A percentile compares a stretch with the other conserved stretches of the same genome.
Conservation (phyloP, 2,888 invertebrate species). For the Endotricha flammealis region DNA sequence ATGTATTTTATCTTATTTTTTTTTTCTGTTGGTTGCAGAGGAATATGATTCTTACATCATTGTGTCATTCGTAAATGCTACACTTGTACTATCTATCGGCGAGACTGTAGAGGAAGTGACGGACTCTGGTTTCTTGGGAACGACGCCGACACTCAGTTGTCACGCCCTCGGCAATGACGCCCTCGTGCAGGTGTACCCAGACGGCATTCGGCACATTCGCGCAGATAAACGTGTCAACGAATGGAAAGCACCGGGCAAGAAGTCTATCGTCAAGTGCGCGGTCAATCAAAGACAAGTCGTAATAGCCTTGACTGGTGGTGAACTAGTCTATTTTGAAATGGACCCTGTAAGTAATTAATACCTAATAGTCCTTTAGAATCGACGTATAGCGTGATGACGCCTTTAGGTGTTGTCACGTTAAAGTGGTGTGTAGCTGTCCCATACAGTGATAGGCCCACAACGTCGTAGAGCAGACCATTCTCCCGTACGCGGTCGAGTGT, state of each 20-base stretch:
- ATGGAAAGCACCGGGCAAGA: slow-evolving; percentile 99
- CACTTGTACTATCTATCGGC: slow-evolving; percentile 98
- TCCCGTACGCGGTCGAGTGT: slow-evolving; percentile 72
- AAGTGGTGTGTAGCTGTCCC: slow-evolving; percentile 73
- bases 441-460: slow-evolving; percentile 77
- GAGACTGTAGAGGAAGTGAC: slow-evolving; percentile 99
- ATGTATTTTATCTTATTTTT: slow-evolving; percentile 11
- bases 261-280: slow-evolving; percentile 97
- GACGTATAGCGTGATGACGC: slow-evolving; percentile 55
- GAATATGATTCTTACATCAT: slow-evolving; percentile 99
- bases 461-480: slow-evolving; percentile 80
- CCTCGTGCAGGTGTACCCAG: slow-evolving; percentile 98
- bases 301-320: slow-evolving; percentile 97
- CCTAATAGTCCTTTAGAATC: slow-evolving; percentile 20
- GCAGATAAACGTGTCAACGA: slow-evolving; percentile 99
- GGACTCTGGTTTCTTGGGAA: slow-evolving; percentile 99
- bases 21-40: slow-evolving; percentile 88
- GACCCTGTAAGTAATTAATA: slow-evolving; percentile 89
- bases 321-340: slow-evolving; percentile 99
- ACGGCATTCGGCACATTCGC: slow-evolving; percentile 98
- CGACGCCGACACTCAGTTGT: slow-evolving; percentile 98
- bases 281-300: slow-evolving; percentile 99
- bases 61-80: slow-evolving; percentile 98
- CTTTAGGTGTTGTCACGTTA: slow-evolving; percentile 44
- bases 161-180: slow-evolving; percentile 98